Percentiles rank a stretch among this genome's conserved stretches.
Evolutionary conservation across 2,797 vertebrate species (phyloP).

Genomic region (Cossypha dichroa): DNA sequence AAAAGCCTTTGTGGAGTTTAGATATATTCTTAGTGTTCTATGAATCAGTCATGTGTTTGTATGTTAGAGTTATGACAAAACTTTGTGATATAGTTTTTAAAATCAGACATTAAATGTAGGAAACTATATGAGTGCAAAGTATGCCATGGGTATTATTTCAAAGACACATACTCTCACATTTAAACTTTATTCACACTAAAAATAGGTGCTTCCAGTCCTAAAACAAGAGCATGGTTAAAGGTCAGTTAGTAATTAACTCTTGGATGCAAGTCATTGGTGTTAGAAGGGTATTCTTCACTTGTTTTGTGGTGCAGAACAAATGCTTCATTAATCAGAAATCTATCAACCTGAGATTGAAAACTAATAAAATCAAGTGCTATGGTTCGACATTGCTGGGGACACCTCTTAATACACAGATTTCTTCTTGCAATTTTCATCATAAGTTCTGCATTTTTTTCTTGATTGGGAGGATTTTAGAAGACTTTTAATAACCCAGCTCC

Average conservation of each 20-base stretch:
- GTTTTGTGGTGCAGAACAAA: slow-evolving; percentile 70
- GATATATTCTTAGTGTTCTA: neutral
- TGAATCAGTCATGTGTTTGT: neutral
- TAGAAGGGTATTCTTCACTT: slow-evolving; percentile 59
- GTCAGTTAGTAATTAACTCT: slow-evolving; percentile 62
- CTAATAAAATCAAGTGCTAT: slow-evolving; percentile 51
- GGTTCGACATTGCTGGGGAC: slow-evolving; percentile 15
- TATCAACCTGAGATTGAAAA: slow-evolving; percentile 36
- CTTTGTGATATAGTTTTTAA: neutral
- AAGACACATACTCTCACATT: neutral
- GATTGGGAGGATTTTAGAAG: neutral
- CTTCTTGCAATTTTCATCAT: neutral
- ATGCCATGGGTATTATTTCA: neutral
- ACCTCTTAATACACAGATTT: neutral
- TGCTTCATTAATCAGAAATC: slow-evolving; percentile 69
- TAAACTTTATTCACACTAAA: neutral
- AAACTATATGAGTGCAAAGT: no score
- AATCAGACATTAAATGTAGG: neutral
- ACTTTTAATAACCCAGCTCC: neutral
- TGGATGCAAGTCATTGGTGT: slow-evolving; percentile 55
- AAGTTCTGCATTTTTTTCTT: neutral
- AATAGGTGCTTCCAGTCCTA: slow-evolving; percentile 1
- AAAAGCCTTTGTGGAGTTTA: neutral
- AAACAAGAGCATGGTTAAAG: slow-evolving; percentile 26
- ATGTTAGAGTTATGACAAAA: neutral